Evolutionary conservation across 2,113 vertebrate species (phyloP).

Genomic region (Turdus rufiventris): DNA sequence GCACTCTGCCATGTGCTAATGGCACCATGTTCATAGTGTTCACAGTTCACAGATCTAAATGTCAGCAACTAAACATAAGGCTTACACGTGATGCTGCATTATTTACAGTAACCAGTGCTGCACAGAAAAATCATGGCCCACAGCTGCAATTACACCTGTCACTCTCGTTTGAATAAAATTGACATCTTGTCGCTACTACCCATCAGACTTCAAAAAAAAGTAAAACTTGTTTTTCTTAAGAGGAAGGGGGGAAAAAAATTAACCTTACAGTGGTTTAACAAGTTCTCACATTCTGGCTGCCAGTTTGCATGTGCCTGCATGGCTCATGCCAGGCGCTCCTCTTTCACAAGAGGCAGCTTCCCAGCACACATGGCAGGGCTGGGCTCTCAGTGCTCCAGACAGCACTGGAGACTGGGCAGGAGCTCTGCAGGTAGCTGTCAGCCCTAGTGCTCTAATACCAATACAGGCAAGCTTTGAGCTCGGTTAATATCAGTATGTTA

Average conservation of each 20-base stretch:
- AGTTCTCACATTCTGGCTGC: neutral
- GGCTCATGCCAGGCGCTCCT: neutral
- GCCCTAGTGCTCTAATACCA: neutral
- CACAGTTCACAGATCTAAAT: neutral
- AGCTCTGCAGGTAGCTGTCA: neutral
- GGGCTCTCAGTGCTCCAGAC: neutral
- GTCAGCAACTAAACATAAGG: neutral
- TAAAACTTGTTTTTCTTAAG: neutral
- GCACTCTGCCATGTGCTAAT: neutral
- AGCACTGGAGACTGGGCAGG: neutral
- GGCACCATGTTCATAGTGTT: neutral
- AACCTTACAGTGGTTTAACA: neutral
- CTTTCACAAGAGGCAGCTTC: neutral
- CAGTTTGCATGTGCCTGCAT: fast-evolving
- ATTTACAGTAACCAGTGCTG: neutral
- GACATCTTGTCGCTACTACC: neutral
- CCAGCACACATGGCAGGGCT: neutral
- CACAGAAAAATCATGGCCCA: neutral
- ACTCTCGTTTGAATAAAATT: neutral
- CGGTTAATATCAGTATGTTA: neutral
- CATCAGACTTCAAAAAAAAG: neutral
- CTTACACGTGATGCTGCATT: neutral
- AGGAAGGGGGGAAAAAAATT: neutral
- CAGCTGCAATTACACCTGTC: neutral
- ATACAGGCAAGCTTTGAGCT: neutral